Conservation (phyloP, 2,888 invertebrate genomes). For the Ormyrus labotus region DNA sequence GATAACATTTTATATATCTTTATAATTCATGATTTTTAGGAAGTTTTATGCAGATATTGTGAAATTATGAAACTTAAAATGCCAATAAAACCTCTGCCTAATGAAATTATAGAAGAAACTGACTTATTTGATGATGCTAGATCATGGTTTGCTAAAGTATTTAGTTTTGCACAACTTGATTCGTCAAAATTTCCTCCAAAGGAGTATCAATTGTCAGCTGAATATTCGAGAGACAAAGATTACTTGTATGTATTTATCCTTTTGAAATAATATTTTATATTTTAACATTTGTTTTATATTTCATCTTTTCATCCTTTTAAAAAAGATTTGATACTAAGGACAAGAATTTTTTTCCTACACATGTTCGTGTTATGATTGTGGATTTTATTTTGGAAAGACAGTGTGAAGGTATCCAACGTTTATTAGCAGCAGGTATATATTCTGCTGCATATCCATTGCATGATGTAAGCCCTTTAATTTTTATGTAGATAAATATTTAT, state of each 20-base stretch:
- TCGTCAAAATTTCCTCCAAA: conserved; percentile 80
- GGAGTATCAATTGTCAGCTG: conserved; percentile 81
- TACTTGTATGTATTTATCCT: conserved; percentile 80
- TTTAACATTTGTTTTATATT: not conserved
- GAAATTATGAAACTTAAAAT: conserved; percentile 87
- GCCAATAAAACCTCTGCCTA: conserved; percentile 80
- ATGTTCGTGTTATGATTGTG: conserved; percentile 82
- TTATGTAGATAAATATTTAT: conserved; percentile 12
- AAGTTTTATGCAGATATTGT: conserved; percentile 84
- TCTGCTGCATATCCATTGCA: conserved; percentile 86
- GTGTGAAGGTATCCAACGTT: conserved; percentile 82
- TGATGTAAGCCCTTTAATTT: conserved; percentile 79
- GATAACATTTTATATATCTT: not conserved
- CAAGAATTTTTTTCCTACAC: conserved; percentile 83
- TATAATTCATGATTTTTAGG: conserved; percentile 64
- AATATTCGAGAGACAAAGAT: conserved; percentile 83
- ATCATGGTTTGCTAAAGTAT: conserved; percentile 76
- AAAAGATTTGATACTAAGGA: conserved; percentile 81
- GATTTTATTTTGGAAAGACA: conserved; percentile 87
- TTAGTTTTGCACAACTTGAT: conserved; percentile 80
- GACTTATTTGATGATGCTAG: conserved; percentile 75
- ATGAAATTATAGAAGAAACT: conserved; percentile 61
- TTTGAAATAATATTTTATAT: conserved; percentile 81
- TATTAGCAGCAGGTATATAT: conserved; percentile 82
- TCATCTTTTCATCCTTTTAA: not conserved